These are phyloP conservation scores for Periophthalmodon schlosseri DNA, from an alignment of 2,113 vertebrate species.

Conservation along the genomic window DNA sequence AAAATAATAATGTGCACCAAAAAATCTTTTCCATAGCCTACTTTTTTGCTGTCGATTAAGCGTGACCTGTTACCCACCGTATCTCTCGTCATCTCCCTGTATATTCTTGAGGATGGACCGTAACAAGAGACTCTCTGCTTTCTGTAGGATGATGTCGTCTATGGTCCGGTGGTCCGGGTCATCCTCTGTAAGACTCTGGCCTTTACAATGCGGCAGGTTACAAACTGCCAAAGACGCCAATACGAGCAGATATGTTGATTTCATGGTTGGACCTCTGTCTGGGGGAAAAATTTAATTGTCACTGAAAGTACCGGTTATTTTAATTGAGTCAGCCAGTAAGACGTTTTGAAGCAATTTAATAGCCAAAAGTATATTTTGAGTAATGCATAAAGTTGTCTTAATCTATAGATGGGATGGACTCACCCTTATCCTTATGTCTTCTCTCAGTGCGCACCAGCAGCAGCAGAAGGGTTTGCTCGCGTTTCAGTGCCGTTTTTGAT, in stretches of 20 bases:
- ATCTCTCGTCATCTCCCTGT: slow-evolving; percentile 73
- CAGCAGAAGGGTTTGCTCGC: slow-evolving; percentile 13
- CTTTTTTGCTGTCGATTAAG: not conserved
- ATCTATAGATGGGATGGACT: slow-evolving; percentile 25
- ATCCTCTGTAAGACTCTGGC: slow-evolving; percentile 64
- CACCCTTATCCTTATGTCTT: slow-evolving; percentile 43
- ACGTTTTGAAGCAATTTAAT: not conserved
- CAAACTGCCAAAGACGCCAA: slow-evolving; percentile 74
- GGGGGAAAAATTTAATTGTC: slow-evolving; percentile 1
- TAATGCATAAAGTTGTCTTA: not conserved
- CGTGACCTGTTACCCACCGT: slow-evolving; percentile 69
- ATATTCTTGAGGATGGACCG: slow-evolving; percentile 78
- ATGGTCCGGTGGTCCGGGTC: slow-evolving; percentile 60
- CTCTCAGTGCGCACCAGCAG: slow-evolving; percentile 8
- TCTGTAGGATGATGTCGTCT: slow-evolving; percentile 78
- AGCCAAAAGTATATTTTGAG: not conserved
- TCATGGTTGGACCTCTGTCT: slow-evolving; percentile 75
- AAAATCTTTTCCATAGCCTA: not conserved
- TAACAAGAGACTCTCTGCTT: slow-evolving; percentile 78
- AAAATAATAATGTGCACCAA: too few species aligned
- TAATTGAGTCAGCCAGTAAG: not conserved
- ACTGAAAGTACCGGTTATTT: not conserved
- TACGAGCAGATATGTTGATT: slow-evolving; percentile 72
- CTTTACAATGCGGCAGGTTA: slow-evolving; percentile 62
- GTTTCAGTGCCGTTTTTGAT: slow-evolving; percentile 36